phyloP scores from a whole-genome alignment of 2,113 vertebrate species.

The Microtus montanus region DNA sequence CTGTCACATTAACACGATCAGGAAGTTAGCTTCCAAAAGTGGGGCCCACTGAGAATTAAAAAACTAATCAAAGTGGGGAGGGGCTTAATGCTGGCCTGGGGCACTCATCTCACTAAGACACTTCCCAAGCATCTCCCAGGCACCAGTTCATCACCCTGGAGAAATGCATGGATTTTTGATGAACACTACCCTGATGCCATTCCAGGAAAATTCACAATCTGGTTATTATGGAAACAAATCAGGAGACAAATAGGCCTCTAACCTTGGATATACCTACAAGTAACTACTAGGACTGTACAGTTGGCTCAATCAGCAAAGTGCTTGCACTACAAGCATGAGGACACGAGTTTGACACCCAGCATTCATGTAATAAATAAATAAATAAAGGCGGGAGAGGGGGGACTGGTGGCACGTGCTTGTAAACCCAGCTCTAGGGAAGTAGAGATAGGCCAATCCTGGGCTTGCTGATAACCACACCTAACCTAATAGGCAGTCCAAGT shows the following conservation, averaged over 20 bases:
- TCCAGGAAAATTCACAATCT: not conserved
- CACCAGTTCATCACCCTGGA: not conserved
- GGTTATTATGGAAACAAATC: not conserved
- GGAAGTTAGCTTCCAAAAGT: not conserved
- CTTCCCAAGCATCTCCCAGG: not conserved
- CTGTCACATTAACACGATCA: not conserved
- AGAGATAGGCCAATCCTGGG: not conserved
- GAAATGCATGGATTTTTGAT: not conserved
- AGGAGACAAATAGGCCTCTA: not conserved
- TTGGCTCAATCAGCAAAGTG: not conserved
- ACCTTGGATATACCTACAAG: not conserved
- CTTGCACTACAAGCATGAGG: not conserved
- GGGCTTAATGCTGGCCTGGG: not conserved
- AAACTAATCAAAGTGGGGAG: not conserved
- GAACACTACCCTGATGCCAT: not conserved
- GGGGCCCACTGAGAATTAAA: not conserved
- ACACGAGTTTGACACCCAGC: not conserved
- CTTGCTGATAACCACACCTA: not conserved
- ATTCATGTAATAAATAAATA: not conserved
- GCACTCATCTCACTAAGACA: no score
- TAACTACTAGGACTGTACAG: not conserved
- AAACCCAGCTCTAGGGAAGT: not conserved
- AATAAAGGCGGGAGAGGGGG: rapidly evolving
- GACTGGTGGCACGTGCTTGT: not conserved
- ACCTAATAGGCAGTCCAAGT: not conserved